A percentile compares a stretch with the other conserved stretches of the same genome.
Evolutionary conservation across 2,888 invertebrate species (phyloP).

Genomic region (Cheilosia vulpina): DNA sequence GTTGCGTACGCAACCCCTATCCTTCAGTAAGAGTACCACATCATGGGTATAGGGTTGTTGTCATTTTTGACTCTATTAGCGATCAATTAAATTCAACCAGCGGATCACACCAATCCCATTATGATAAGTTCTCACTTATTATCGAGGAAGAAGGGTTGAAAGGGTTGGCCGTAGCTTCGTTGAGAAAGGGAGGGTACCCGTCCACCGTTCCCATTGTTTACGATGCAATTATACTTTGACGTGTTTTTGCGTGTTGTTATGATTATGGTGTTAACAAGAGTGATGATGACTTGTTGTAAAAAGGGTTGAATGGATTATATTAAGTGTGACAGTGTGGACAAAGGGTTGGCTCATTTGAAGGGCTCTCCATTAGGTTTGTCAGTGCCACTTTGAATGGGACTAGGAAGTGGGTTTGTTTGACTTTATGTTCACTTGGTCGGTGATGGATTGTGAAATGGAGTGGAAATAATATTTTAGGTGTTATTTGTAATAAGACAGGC

Average conservation of each 20-base stretch:
- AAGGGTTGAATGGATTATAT: conserved; percentile 57
- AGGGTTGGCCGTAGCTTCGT: conserved; percentile 58
- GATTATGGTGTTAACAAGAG: conserved; percentile 55
- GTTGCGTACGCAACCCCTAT: conserved; percentile 33
- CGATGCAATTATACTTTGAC: conserved; percentile 60
- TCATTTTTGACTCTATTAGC: conserved; percentile 61
- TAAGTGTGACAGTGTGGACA: neutral
- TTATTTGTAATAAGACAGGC: too few species aligned
- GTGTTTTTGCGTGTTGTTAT: conserved; percentile 53
- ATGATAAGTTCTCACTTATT: conserved; percentile 55
- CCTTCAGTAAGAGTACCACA: neutral
- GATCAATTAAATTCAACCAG: conserved; percentile 60
- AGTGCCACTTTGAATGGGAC: neutral
- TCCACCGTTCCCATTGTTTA: conserved; percentile 52
- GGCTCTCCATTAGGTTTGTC: neutral
- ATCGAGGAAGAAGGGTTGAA: conserved; percentile 35
- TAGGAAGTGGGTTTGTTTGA: neutral
- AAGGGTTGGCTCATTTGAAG: conserved; percentile 14
- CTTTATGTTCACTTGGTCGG: neutral
- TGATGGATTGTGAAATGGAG: neutral
- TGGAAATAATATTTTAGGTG: too few species aligned
- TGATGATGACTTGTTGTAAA: neutral
- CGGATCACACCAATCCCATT: conserved; percentile 47
- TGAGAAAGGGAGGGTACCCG: conserved; percentile 24
- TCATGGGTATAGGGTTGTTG: conserved; percentile 34